A percentile compares a stretch with the other conserved stretches of the same genome.
Conservation (phyloP, 2,888 invertebrate genomes). For the Andrena haemorrhoa region DNA sequence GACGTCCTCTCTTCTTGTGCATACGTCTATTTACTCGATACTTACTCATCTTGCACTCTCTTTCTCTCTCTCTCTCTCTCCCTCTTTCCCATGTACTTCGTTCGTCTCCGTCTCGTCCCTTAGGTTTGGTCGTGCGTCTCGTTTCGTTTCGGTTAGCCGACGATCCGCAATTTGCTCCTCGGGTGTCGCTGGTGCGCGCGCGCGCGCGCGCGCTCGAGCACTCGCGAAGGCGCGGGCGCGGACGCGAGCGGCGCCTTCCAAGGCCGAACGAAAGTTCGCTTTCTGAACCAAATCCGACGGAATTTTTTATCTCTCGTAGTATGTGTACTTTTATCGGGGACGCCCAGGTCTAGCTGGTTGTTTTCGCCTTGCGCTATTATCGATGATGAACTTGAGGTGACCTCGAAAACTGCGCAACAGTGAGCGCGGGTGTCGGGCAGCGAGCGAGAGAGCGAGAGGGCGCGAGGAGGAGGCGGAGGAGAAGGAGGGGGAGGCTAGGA, state of each 20-base stretch:
- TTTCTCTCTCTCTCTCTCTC: constrained; percentile 12
- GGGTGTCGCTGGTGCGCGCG: constrained; percentile 33
- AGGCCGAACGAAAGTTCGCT: constrained; percentile 73
- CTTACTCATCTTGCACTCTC: constrained; percentile 41
- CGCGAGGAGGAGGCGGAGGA: constrained; percentile 13
- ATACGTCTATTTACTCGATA: constrained; percentile 67
- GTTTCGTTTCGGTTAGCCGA: constrained; percentile 59
- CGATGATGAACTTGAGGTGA: constrained; percentile 84
- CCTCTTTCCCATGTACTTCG: constrained; percentile 4
- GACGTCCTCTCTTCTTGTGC: constrained; percentile 52
- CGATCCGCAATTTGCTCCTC: constrained; percentile 66
- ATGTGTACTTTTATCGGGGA: constrained; percentile 76
- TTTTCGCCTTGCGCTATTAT: constrained; percentile 83
- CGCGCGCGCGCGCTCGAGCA: constrained; percentile 22
- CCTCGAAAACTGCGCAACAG: constrained; percentile 82
- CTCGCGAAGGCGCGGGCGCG: constrained; percentile 34
- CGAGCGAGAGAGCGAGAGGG: constrained; percentile 50
- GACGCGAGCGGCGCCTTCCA: constrained; percentile 59
- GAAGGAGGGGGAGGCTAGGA: constrained; percentile 9
- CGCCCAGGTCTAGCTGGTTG: constrained; percentile 83
- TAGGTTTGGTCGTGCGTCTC: constrained; percentile 6
- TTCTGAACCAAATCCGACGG: constrained; percentile 70
- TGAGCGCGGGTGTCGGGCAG: constrained; percentile 49
- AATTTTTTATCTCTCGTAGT: constrained; percentile 76
- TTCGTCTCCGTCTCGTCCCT: background rate